Evolutionary conservation across 1,140 invertebrate species (phyloP), one percentile per base, ranked within the genome.

Genomic region (Temnothorax curvispinosus): DNA sequence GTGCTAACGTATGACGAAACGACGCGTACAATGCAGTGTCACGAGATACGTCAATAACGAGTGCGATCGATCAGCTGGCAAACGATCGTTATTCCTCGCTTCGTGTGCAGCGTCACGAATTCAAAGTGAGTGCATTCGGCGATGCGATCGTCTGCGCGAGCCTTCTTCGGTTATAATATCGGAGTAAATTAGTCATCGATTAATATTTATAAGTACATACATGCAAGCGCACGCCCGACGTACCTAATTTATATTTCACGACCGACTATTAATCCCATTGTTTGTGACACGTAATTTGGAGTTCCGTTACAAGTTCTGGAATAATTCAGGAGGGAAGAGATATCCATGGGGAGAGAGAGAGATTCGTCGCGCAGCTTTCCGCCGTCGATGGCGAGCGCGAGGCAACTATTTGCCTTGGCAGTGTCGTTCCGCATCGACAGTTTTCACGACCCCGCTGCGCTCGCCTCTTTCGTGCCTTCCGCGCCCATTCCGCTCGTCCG

Each of bases 371-470:
- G 50, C 62, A 64, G 58, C 54, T 78, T 64, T 5, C 35, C 64
- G 35, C 32, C 27, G 21, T 58, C 78, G 78, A 81, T 38, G 56
- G 15, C 65, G 64, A 74, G 60, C 67, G 67, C 18, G 54, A 60
- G 41, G 80, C 80, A 60, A 75, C 75, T 75, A 84, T 74, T 82
- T 74, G 80, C 67, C 67, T 82, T 72, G 78, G 54, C 80, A 13
- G 41, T 60, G 54, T 62, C 80, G 80, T 84, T 84, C 69, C 80
- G 80, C 80, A 60, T 74, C 69, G 69, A 41, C 27, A 62, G 32
- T 84, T 84, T 84, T 84, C 80, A 74, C 80, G 80, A 84, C 18
- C 69, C 67, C n/a, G 54, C n/a, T 58, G 38, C 38, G 21, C 8
- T 56, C 27, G 35, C 15, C 65, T 56, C 78, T 54, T 41, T 80